Evolutionary conservation across 1,140 invertebrate species (phyloP).

Genomic region (Sesamia nonagrioides): DNA sequence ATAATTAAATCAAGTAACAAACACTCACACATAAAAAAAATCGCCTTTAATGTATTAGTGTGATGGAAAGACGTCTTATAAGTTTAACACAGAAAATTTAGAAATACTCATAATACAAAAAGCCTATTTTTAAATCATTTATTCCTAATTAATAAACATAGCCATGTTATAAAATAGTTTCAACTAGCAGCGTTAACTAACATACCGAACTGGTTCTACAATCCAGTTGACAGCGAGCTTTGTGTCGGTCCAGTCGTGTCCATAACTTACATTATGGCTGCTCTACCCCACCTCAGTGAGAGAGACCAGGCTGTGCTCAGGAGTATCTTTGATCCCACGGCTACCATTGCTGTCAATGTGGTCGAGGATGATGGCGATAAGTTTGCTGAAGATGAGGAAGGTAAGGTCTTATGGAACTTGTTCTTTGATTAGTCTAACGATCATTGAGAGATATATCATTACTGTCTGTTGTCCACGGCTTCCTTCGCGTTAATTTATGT

Average conservation of each 20-base stretch:
- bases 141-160: neutral
- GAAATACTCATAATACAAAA: too few relatives aligned
- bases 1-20: too few relatives aligned
- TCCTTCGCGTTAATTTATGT: too few relatives aligned
- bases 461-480: too few relatives aligned
- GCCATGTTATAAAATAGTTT: neutral
- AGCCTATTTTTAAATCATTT: too few relatives aligned
- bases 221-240: slow-evolving; percentile 43
- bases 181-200: slow-evolving; percentile 3
- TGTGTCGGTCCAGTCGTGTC: slow-evolving; percentile 17
- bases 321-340: slow-evolving; percentile 88
- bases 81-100: too few relatives aligned
- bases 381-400: slow-evolving; percentile 69
- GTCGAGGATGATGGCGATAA: slow-evolving; percentile 73
- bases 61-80: too few relatives aligned
- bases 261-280: slow-evolving; percentile 62
- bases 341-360: slow-evolving; percentile 85
- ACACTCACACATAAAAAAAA: too few relatives aligned
- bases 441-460: too few relatives aligned
- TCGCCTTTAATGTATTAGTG: too few relatives aligned
- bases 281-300: slow-evolving; percentile 83
- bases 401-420: slow-evolving; percentile 54
- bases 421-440: too few relatives aligned
- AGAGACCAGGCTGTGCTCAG: slow-evolving; percentile 86
- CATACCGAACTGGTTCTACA: slow-evolving; percentile 1